Conservation (phyloP, 92 coral and sea anemone genomes). For the Epizoanthus scotinus region DNA sequence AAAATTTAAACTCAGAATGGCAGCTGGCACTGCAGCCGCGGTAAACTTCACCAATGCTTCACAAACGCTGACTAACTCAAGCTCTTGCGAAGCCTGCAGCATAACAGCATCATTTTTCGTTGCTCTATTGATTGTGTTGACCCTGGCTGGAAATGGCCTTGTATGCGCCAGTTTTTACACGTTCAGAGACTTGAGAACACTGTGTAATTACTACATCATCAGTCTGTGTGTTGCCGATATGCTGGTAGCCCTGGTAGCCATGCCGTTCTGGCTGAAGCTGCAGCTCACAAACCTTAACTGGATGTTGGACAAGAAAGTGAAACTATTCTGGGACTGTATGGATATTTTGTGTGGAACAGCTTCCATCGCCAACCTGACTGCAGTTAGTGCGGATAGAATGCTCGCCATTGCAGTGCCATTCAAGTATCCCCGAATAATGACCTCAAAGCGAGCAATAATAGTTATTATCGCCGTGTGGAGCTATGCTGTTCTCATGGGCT, state of each 20-base stretch:
- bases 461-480: conserved; percentile 45
- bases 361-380: conserved; percentile 39
- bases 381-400: conserved; percentile 49
- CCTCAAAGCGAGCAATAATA: conserved; percentile 40
- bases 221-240: conserved; percentile 86
- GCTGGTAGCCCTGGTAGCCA: conserved; percentile 73
- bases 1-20: not conserved
- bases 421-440: conserved; percentile 46
- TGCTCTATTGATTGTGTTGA: conserved; percentile 68
- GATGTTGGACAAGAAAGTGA: conserved; percentile 39
- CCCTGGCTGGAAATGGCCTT: conserved; percentile 80
- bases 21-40: not conserved
- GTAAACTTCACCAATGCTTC: conserved; percentile 15
- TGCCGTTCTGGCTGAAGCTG: conserved; percentile 88
- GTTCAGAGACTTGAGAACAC: conserved; percentile 86
- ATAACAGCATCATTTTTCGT: conserved; percentile 72
- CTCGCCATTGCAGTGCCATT: conserved; percentile 56
- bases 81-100: conserved; percentile 47
- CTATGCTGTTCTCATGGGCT: conserved; percentile 38
- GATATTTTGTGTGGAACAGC: conserved; percentile 37
- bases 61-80: not conserved
- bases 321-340: conserved; percentile 39
- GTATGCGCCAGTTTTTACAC: conserved; percentile 89
- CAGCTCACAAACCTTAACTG: conserved; percentile 62
- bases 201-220: conserved; percentile 89